Percentiles rank a stretch among this genome's conserved stretches.
Conservation (phyloP, 2,888 invertebrate species). For the Tryphoninae sp. region DNA sequence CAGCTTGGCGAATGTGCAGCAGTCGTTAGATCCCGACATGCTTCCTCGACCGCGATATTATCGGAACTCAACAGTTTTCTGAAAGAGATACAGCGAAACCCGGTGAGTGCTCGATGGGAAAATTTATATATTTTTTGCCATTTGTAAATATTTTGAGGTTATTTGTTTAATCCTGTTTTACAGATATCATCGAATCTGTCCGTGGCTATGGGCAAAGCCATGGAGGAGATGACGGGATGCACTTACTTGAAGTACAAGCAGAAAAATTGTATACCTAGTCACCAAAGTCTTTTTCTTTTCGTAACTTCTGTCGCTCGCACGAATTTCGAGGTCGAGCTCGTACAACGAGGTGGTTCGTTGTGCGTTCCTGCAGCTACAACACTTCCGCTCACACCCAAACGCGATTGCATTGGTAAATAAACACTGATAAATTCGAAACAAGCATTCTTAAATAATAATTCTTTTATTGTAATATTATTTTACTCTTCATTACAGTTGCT, state of each 20-base stretch:
- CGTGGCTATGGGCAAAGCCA: conserved; percentile 94
- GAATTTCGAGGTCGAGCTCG: conserved; percentile 95
- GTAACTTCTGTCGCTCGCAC: conserved; percentile 94
- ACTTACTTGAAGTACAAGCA: conserved; percentile 91
- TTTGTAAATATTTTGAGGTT: not conserved
- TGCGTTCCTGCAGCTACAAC: conserved; percentile 81
- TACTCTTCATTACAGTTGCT: conserved; percentile 86
- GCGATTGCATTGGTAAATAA: conserved; percentile 89
- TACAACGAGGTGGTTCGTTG: conserved; percentile 93
- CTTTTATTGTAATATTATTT: not conserved
- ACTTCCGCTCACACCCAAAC: conserved; percentile 87
- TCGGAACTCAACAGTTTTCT: conserved; percentile 84
- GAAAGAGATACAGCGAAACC: conserved; percentile 86
- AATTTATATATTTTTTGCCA: conserved; percentile 25
- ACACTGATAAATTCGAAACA: not conserved
- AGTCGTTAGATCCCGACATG: conserved; percentile 84
- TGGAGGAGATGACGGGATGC: conserved; percentile 96
- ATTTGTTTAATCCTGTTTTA: conserved; percentile 41
- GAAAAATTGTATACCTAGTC: conserved; percentile 85
- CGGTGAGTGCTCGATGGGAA: conserved; percentile 81
- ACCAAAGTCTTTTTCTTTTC: conserved; percentile 92
- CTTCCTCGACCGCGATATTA: conserved; percentile 82
- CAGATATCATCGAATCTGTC: conserved; percentile 88
- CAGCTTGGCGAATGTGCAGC: conserved; percentile 87
- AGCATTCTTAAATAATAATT: not conserved